Percentiles rank a stretch among this genome's conserved stretches.
Conservation (phyloP, 2,888 invertebrate species). For the Papilio gigon region DNA sequence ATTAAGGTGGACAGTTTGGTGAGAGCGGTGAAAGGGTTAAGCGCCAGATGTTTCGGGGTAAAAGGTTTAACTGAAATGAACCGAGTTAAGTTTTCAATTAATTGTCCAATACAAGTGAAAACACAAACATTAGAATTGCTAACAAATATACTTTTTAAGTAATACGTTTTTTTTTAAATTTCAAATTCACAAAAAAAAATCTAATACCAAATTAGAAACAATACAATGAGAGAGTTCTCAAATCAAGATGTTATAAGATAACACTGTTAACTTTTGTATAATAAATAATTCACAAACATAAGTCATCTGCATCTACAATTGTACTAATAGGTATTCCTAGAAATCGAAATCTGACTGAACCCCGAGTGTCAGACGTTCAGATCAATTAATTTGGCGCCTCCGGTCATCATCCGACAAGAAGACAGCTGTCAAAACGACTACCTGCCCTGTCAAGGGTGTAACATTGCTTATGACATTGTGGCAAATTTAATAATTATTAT, state of each 20-base stretch:
- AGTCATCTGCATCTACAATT: no score
- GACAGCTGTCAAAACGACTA: slow-evolving; percentile 68
- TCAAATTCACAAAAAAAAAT: neutral
- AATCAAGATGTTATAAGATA: no score
- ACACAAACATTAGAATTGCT: neutral
- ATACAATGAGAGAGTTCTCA: no score
- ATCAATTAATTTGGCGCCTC: slow-evolving; percentile 76
- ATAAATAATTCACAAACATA: no score
- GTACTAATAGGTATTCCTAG: neutral
- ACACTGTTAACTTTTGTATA: no score
- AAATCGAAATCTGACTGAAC: neutral
- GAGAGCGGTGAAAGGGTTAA: slow-evolving; percentile 48
- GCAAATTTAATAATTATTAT: neutral
- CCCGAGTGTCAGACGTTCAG: slow-evolving; percentile 54
- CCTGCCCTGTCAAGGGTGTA: slow-evolving; percentile 48
- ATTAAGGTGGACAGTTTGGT: slow-evolving; percentile 68
- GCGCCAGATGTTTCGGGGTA: slow-evolving; percentile 53
- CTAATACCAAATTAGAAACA: no score
- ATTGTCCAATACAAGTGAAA: slow-evolving; percentile 43
- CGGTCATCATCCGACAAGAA: slow-evolving; percentile 68
- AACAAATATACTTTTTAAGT: neutral
- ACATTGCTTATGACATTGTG: slow-evolving; percentile 39
- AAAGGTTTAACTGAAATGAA: slow-evolving; percentile 56
- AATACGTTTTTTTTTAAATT: neutral
- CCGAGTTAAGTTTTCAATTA: slow-evolving; percentile 53